These are phyloP conservation scores for Hucho hucho DNA, from an alignment of 2,113 vertebrate genomes.

Conservation along the genomic window DNA sequence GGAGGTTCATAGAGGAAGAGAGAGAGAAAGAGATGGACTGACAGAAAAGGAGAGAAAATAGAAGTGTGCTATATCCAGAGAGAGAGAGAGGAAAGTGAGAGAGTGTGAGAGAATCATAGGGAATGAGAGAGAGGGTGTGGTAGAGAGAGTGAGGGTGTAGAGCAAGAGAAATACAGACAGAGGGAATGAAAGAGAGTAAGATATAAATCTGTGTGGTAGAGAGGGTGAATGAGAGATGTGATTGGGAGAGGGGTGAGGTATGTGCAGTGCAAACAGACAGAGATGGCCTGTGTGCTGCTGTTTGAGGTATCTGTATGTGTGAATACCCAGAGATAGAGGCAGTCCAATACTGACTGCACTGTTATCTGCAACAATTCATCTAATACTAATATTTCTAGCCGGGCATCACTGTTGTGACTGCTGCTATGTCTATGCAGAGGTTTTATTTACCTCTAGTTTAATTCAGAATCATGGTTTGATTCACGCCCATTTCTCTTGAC, in stretches of 20 bases:
- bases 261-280: slow-evolving; percentile 81
- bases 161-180: no score
- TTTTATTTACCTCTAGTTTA: background rate
- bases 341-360: no score
- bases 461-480: slow-evolving; percentile 42
- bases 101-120: slow-evolving; percentile 15
- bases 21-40: background rate
- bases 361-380: no score
- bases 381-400: no score
- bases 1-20: slow-evolving; percentile 22
- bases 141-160: background rate
- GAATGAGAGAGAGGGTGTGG: slow-evolving; percentile 19
- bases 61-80: background rate
- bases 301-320: background rate
- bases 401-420: no score
- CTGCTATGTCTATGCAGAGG: background rate
- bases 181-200: slow-evolving; percentile 1
- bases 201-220: slow-evolving; percentile 7
- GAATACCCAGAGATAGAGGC: no score
- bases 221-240: slow-evolving; percentile 77
- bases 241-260: slow-evolving; percentile 82
- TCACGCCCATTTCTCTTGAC: slow-evolving; percentile 53
- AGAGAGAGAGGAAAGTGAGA: background rate
- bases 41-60: background rate
- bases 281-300: slow-evolving; percentile 9